Conservation (phyloP, 1,140 invertebrate genomes). For the Lethocerus indicus region DNA sequence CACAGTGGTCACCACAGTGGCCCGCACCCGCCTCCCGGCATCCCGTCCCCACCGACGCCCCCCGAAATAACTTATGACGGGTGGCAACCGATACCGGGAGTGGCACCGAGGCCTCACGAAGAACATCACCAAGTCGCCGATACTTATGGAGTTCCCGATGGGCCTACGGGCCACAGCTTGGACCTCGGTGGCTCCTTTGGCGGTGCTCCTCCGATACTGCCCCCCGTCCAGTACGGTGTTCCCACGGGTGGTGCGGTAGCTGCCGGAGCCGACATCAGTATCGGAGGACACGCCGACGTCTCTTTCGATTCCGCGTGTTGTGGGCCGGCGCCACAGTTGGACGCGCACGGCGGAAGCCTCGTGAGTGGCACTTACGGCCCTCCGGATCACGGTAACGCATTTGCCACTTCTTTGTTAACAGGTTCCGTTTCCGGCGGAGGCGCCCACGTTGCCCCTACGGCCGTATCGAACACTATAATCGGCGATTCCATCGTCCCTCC, state of each 20-base stretch:
- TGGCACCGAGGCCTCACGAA: too few species aligned
- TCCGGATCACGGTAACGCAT: neutral
- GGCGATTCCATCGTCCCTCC: neutral
- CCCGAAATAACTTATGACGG: constrained; percentile 63
- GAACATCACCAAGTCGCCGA: too few species aligned
- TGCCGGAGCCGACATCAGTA: too few species aligned
- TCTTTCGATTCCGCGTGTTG: neutral
- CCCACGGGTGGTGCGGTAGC: too few species aligned
- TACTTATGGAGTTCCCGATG: constrained; percentile 11
- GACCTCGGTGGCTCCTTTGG: too few species aligned
- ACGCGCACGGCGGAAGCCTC: neutral
- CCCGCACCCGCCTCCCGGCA: constrained; percentile 32
- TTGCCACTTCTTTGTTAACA: neutral
- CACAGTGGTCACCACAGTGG: too few species aligned
- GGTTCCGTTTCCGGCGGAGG: neutral
- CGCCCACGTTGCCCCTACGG: neutral
- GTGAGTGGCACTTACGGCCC: constrained; percentile 4
- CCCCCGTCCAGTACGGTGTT: too few species aligned
- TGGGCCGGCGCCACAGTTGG: neutral
- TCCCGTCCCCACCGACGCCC: constrained; percentile 50
- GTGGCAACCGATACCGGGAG: constrained; percentile 63
- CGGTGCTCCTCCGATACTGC: too few species aligned
- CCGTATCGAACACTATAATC: neutral
- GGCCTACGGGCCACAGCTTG: neutral
- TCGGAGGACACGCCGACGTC: neutral